These are phyloP conservation scores for Clarias magur DNA, from an alignment of 2,113 vertebrate genomes.

Conservation along the genomic window DNA sequence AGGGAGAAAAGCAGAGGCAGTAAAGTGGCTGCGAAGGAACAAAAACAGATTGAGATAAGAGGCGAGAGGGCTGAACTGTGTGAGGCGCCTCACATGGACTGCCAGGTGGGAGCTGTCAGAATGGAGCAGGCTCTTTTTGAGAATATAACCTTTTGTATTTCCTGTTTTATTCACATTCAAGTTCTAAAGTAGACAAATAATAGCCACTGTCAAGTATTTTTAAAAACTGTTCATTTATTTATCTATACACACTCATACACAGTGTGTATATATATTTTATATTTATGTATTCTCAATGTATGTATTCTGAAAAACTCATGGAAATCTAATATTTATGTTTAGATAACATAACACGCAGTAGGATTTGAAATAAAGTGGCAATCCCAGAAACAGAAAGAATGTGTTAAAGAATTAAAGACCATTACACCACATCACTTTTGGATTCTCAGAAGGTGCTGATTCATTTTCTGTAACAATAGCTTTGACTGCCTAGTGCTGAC, in stretches of 20 bases:
- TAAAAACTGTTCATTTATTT: too few species aligned
- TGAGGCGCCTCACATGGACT: constrained; percentile 23
- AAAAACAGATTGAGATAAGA: background rate
- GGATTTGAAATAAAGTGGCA: background rate
- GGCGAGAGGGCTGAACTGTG: background rate
- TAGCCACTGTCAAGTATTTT: background rate
- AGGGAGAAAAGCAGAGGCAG: constrained; percentile 11
- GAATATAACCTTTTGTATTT: background rate
- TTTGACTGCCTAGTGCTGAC: background rate
- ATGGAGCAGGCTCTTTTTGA: background rate
- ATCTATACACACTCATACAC: too few species aligned
- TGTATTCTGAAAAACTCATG: background rate
- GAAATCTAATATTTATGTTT: background rate
- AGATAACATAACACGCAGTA: background rate
- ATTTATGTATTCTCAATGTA: background rate
- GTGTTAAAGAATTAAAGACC: background rate
- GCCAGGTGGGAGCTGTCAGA: constrained; percentile 13
- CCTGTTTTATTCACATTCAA: background rate
- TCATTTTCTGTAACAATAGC: background rate
- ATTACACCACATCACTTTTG: background rate
- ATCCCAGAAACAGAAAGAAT: background rate
- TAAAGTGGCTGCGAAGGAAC: constrained; percentile 1
- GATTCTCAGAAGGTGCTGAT: background rate
- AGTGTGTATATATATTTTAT: too few species aligned
- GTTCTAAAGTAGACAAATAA: background rate